Evolutionary conservation across 2,113 vertebrate genomes (phyloP), one percentile per base, ranked within the genome.

Genomic region (Gopherus flavomarginatus): DNA sequence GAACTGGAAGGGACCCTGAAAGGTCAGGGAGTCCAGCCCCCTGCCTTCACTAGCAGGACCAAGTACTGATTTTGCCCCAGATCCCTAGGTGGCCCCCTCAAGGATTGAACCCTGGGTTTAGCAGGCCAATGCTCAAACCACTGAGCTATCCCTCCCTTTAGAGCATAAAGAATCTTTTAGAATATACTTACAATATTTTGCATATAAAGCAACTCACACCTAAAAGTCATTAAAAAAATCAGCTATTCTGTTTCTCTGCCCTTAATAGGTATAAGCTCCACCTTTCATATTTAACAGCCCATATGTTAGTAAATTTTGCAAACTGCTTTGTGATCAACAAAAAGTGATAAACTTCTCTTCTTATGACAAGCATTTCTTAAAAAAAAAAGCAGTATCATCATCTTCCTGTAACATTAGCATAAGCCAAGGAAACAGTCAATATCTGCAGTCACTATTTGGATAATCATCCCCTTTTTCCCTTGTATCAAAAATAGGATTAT

Each of bases 301-400:
- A 11, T 35, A 89, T 96, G 35, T 96, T 22, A 97, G 96, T 95
- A 97, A 54, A 90, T 94, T 96, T 89, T 91, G 85, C 35, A 83
- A 90, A 93, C 94, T 90, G 83, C 87, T 56, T 26, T 82, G 19
- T 42, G 90, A 94, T 93, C 95, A 97, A 93, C 94, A 96, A 81
- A 96, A 95, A 97, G 92, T 54, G 91, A 87, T 82, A 90, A 96
- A 95, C 91, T 95, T 96, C 92, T 59, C 42, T 11, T 77, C 94
- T 97, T 94, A 95, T 92, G 92, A 96, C 95, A 93, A 97, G 94
- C 96, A 95, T 91, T 97, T 96, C 92, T 87, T 87, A 92, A 88
- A 96, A 92, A 91, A 57, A 96, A 96, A 93, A 84, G 96, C 96
- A 97, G 96, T 96, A 92, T 92, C 1, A 92, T 92, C 1, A 72